Percentiles rank a stretch among this genome's conserved stretches.
Conservation (phyloP, 2,888 invertebrate species). For the Hirtodrosophila confusa region DNA sequence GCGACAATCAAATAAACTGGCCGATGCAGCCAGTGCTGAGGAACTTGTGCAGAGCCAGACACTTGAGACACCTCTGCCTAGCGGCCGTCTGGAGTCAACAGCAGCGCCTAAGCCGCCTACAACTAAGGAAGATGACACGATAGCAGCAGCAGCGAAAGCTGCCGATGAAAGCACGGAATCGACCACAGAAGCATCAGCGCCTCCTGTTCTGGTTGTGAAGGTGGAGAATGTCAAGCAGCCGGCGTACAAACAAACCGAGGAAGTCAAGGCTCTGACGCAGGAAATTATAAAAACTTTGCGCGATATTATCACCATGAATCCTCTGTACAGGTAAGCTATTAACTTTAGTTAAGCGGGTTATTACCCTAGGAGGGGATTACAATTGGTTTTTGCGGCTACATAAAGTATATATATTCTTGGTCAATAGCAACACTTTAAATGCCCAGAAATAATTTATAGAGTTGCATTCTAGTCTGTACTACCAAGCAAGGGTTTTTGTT, state of each 20-base stretch:
- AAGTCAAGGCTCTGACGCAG: constrained; percentile 97
- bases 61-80: constrained; percentile 39
- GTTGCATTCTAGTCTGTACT: too few relatives aligned
- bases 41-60: constrained; percentile 44
- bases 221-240: constrained; percentile 96
- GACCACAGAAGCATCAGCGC: neutral
- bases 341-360: too few relatives aligned
- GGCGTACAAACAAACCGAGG: constrained; percentile 95
- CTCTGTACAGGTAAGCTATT: constrained; percentile 89
- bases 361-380: too few relatives aligned
- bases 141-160: constrained; percentile 1
- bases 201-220: constrained; percentile 93
- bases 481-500: too few relatives aligned
- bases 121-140: neutral
- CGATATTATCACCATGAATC: constrained; percentile 98
- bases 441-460: too few relatives aligned
- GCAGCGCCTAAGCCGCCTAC: constrained; percentile 28
- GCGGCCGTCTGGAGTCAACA: constrained; percentile 27
- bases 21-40: constrained; percentile 31
- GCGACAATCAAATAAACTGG: constrained; percentile 51
- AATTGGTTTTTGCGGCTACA: too few relatives aligned
- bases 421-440: too few relatives aligned
- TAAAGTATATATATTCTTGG: too few relatives aligned
- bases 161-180: constrained; percentile 14
- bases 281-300: constrained; percentile 98